Evolutionary conservation across 2,113 vertebrate genomes (phyloP), one percentile per base, ranked within the genome.

Genomic region (Pimephales promelas): DNA sequence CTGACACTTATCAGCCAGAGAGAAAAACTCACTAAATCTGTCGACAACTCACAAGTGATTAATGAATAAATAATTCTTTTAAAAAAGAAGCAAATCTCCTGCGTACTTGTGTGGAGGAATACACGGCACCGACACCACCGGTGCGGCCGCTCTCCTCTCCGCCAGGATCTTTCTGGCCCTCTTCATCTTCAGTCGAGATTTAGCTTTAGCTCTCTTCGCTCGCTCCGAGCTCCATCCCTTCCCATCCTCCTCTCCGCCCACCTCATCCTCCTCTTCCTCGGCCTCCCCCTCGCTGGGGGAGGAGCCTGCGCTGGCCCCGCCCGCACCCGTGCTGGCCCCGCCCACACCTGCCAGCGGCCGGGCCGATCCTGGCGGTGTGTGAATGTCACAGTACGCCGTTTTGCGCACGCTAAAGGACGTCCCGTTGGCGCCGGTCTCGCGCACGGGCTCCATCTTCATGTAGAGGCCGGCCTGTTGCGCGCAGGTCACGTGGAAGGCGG

Each of bases 371-470:
- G 98, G 98, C 0, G 98, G 98, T 0, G 98, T 99, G 90, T 99
- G 98, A 87, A 99, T 98, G 91, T 99, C 98, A 1, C 98, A 99
- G 94, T 99, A 99, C 45, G 98, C 98, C 0, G 98, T 99, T 92
- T 99, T 99, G 62, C 98, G 96, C 81, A 99, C 98, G 0, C 97
- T 99, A 89, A 99, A 99, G 8, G 98, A 99, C 26, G 98, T 99
- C 20, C 98, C 98, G 0, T 99, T 98, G 88, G 97, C 98, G 0
- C 98, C 96, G 0, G 97, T 99, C 92, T 99, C 98, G 47, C 97
- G 92, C 86, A 99, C 98, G 0, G 98, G 98, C 91, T 99, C 98
- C 98, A 99, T 99, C 89, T 99, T 99, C 98, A 99, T 99, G 88
- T 99, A 99, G 20, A 99, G 96, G 83, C 97, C 98, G 0, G 98